phyloP scores from a whole-genome alignment of 2,113 vertebrate species.

The Colius striatus region DNA sequence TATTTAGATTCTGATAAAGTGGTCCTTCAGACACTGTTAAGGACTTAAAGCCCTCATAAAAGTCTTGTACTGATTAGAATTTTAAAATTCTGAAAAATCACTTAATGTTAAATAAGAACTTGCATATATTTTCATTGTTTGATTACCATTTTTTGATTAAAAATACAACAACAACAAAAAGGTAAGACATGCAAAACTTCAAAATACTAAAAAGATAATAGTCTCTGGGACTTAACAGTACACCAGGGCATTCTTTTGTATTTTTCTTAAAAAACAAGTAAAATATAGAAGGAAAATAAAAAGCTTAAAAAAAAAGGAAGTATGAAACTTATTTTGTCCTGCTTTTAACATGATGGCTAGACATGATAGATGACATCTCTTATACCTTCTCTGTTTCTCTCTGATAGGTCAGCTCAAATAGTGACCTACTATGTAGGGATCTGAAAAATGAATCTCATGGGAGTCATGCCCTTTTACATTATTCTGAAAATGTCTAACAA shows the following conservation, averaged over 20 bases:
- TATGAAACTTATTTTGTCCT: neutral
- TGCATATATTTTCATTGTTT: constrained; percentile 8
- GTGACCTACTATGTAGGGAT: neutral
- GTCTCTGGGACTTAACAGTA: neutral
- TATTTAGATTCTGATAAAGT: constrained; percentile 73
- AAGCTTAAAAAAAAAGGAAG: neutral
- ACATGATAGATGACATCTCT: neutral
- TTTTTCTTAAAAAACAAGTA: neutral
- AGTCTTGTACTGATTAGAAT: constrained; percentile 68
- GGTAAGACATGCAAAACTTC: neutral
- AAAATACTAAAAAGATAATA: neutral
- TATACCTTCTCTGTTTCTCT: neutral
- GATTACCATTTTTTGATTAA: constrained; percentile 1
- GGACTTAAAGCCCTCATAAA: constrained; percentile 69
- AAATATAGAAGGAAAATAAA: neutral
- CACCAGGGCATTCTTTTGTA: neutral
- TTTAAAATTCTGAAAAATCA: constrained; percentile 66
- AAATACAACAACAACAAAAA: neutral
- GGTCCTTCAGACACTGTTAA: constrained; percentile 72
- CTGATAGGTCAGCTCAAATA: neutral
- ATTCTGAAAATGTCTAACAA: neutral
- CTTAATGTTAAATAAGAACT: constrained; percentile 34
- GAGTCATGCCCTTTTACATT: neutral
- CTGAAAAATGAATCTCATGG: constrained; percentile 9
- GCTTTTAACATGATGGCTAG: neutral